Base-by-base conservation (phyloP, 2,888 invertebrate species). In the Pseudolycoriella hygida region DNA sequence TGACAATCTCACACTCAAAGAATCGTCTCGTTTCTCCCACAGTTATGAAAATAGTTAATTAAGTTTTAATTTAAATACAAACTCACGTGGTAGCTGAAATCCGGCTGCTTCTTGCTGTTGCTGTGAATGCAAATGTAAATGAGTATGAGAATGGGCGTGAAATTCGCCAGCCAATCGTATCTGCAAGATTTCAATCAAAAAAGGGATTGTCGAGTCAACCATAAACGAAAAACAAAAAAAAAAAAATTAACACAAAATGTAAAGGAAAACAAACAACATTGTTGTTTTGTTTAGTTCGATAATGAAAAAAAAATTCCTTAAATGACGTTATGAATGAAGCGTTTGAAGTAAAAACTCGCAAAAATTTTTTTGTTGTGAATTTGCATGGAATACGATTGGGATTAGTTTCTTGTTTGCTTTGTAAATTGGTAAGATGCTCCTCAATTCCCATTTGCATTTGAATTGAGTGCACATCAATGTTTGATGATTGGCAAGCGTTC, bases 111-210 rank as follows among this genome's bases (percentile, higher is more conserved):
- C 83, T 66, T 80, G 81, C 66, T 80, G 81, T 64, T 71, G 71
- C 66, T 70, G 72, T 57, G 88, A 84, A 70, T 90, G 89, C 60
- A 89, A 84, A 66, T 87, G 87, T 54, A 86, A 85, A 69, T 88
- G 87, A 56, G 87, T 86, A 67, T 89, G 89, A 54, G 88, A 86
- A 70, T 90, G 89, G 59, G 87, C 86, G 68, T 89, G 89, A 70
- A 85, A 87, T 70, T 87, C 87, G 61, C 88, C 87, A 55, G 88
- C 88, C 88, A 92, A 88, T 73, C 90, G 90, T 61, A 92, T 55
- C 90, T 82, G 64, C 32, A 45, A 48, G 38, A 25, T 20, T 46
- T 47, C 25, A 44, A 47, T 43, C 37, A 37, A 42, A 37, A n/a
- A 45, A 17, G 6, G 18, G 40, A 44, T 31, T 40, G 31, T 40